phyloP scores from a whole-genome alignment of 2,113 vertebrate genomes.

The Dunckerocampus dactyliophorus region DNA sequence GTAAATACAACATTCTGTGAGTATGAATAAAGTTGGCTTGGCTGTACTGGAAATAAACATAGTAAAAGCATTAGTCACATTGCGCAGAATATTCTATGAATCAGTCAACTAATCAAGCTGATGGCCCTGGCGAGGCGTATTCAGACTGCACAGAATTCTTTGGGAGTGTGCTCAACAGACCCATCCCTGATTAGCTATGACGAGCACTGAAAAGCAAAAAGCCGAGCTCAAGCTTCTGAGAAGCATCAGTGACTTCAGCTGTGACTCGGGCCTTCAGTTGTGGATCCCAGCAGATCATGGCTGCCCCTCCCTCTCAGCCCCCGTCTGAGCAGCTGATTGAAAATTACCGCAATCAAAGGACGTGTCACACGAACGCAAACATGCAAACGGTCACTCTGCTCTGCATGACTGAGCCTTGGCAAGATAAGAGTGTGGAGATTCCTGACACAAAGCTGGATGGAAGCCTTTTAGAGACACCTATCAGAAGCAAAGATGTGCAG shows the following conservation, averaged over 20 bases:
- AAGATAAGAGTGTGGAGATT: constrained; percentile 21
- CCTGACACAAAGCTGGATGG: constrained; percentile 24
- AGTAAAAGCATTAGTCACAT: constrained; percentile 14
- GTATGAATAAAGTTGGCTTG: too few species aligned
- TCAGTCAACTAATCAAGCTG: constrained; percentile 10
- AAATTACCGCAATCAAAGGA: constrained; percentile 33
- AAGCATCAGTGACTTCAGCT: constrained; percentile 24
- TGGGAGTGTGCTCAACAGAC: constrained; percentile 21
- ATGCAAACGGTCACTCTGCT: constrained; percentile 51
- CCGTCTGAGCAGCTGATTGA: constrained; percentile 23
- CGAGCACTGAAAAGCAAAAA: constrained; percentile 24
- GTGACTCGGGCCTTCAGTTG: constrained; percentile 24
- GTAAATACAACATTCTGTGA: too few species aligned
- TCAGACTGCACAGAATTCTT: constrained; percentile 19
- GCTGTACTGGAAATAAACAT: not conserved
- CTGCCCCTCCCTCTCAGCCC: constrained; percentile 2
- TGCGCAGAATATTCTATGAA: constrained; percentile 24
- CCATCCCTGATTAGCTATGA: constrained; percentile 49
- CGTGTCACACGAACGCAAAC: constrained; percentile 53
- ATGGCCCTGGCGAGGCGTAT: constrained; percentile 16
- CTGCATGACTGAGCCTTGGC: constrained; percentile 40
- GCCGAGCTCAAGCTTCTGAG: constrained; percentile 39
- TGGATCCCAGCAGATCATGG: constrained; percentile 25
- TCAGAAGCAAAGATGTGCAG: constrained; percentile 24
- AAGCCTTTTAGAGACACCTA: constrained; percentile 18